Evolutionary conservation across 2,797 vertebrate species (phyloP), one percentile per base, ranked within the genome.

Genomic region (Chelon auratus): DNA sequence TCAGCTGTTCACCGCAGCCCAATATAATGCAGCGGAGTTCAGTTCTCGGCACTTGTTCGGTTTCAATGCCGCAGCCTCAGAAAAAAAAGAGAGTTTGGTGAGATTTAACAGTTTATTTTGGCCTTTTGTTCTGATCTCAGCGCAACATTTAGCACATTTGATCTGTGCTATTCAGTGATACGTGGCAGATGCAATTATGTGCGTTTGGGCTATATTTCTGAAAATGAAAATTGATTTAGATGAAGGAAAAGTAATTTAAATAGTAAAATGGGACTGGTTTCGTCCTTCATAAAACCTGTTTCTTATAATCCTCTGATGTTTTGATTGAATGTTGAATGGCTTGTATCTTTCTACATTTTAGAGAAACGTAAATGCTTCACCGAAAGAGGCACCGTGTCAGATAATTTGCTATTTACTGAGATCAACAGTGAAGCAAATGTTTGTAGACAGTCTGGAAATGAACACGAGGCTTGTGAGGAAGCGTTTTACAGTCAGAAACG

Each of bases 21-120:
- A 79, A 80, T 87, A 87, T 83, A 81, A 85, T 80, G 84, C 84
- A 68, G 78, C 60, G 50, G 77, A 86, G 85, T 82, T 80, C 60
- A 82, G 74, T 80, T 83, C 62, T 82, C 63, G 54, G 75, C 76
- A 58, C 75, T 79, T 74, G 73, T 78, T 83, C 22, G 20, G 40
- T 72, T 22, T 81, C 77, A 71, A 59, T 77, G 75, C 75, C 17
- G 80, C 82, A 81, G 87, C 85, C 56, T 72, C 48, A 24, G 36
- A 66, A 64, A 68, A 43, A 55, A 3, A 14, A 17, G 39, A 60
- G 63, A 68, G 59, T 83, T 77, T 72, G 56, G 45, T 33, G 55
- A 69, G 55, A 80, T 80, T 81, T 53, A 77, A 67, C 48, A 77
- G 51, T 73, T 67, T 67, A 62, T 82, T 71, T 66, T 20, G 37